These are phyloP conservation scores for Pammene aurita DNA, from an alignment of 2,888 invertebrate genomes.

Conservation along the genomic window DNA sequence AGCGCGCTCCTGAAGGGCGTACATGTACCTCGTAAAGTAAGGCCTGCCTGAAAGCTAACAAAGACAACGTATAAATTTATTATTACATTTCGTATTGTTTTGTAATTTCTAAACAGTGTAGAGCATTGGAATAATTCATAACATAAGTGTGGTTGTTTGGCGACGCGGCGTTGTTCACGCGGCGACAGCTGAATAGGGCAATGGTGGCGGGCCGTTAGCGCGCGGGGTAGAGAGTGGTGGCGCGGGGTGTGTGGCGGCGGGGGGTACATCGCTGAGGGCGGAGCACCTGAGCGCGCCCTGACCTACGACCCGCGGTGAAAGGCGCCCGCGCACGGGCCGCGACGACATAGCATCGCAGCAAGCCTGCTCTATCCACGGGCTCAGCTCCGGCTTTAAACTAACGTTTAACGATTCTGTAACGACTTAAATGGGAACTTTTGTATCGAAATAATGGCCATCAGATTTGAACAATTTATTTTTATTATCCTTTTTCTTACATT, in stretches of 20 bases:
- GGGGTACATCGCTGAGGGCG: constrained; percentile 65
- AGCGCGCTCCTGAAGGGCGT: constrained; percentile 50
- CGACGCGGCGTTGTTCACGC: constrained; percentile 67
- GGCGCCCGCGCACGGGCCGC: constrained; percentile 63
- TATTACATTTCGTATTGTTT: constrained; percentile 77
- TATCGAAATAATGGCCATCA: constrained; percentile 32
- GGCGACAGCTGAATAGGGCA: constrained; percentile 81
- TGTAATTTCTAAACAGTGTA: constrained; percentile 76
- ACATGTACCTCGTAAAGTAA: constrained; percentile 36
- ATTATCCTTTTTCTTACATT: constrained; percentile 26
- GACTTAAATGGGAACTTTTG: constrained; percentile 28
- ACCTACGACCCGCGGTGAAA: constrained; percentile 83
- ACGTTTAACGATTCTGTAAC: constrained; percentile 37
- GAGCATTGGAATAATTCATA: constrained; percentile 79
- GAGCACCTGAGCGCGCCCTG: constrained; percentile 83
- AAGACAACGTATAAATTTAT: constrained; percentile 73
- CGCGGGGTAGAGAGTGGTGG: constrained; percentile 50
- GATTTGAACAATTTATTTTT: constrained; percentile 26
- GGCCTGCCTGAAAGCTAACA: constrained; percentile 59
- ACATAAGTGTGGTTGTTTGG: constrained; percentile 76
- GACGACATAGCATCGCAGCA: constrained; percentile 66
- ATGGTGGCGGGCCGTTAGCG: constrained; percentile 71
- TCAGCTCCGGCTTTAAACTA: constrained; percentile 30
- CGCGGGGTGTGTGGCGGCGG: constrained; percentile 48
- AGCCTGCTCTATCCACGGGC: constrained; percentile 24